These are phyloP conservation scores for Caenorhabditis sulstoni DNA, from an alignment of 2,888 invertebrate genomes.

Conservation along the genomic window DNA sequence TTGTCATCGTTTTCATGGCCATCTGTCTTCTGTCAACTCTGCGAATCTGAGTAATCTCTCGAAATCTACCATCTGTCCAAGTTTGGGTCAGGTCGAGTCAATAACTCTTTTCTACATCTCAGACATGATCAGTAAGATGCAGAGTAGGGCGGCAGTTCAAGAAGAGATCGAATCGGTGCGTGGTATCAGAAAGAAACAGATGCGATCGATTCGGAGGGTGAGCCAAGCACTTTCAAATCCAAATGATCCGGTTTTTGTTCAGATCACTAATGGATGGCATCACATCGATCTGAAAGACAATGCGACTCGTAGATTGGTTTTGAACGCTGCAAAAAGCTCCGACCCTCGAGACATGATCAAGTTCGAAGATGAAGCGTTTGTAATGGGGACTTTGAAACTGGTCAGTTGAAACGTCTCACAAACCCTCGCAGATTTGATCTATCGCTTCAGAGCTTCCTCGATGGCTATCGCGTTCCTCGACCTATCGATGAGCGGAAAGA, in stretches of 20 bases:
- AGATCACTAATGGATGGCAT: conserved; percentile 12
- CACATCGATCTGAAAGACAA: conserved; percentile 4
- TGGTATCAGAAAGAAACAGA: background rate
- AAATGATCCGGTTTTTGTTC: background rate
- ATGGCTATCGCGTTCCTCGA: background rate
- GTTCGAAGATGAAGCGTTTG: conserved; percentile 9
- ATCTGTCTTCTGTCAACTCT: too few species aligned
- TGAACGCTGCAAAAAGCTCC: background rate
- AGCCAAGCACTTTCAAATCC: background rate
- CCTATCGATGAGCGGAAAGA: background rate
- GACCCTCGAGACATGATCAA: background rate
- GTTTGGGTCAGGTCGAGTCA: too few species aligned
- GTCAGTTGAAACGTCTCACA: background rate
- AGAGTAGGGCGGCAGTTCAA: background rate
- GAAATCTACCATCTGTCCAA: too few species aligned
- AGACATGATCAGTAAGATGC: conserved; percentile 5
- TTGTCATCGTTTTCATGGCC: too few species aligned
- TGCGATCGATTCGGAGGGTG: conserved; percentile 1
- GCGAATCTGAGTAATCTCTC: too few species aligned
- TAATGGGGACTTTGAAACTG: background rate
- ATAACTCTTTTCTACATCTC: background rate
- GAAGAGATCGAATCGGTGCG: background rate
- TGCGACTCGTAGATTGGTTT: background rate
- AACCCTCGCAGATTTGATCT: background rate
- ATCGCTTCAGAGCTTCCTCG: background rate